Evolutionary conservation across 1,140 invertebrate species (phyloP).

Genomic region (Pseudomyrmex sp.): DNA sequence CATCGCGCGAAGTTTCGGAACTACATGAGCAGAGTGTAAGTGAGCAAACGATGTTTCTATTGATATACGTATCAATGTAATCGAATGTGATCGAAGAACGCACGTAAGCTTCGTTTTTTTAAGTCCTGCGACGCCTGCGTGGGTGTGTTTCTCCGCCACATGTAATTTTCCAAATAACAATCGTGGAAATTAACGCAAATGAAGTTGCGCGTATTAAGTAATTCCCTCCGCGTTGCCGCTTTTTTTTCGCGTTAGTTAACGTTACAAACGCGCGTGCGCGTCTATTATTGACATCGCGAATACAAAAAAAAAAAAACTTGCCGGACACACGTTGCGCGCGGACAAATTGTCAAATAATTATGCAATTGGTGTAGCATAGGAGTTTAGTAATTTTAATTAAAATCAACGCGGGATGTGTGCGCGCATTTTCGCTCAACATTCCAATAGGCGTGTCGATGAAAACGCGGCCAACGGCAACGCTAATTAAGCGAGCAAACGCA

Average conservation of each 20-base stretch:
- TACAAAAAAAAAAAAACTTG: conserved; percentile 32
- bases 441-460: conserved; percentile 51
- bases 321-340: conserved; percentile 20
- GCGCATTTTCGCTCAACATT: conserved; percentile 28
- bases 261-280: background rate
- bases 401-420: conserved; percentile 31
- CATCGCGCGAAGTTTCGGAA: too few relatives aligned
- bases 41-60: background rate
- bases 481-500: conserved; percentile 55
- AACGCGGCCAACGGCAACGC: conserved; percentile 25
- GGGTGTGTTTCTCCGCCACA: too few relatives aligned
- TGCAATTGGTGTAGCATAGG: conserved; percentile 35
- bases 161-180: too few relatives aligned
- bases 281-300: conserved; percentile 28
- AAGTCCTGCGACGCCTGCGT: background rate
- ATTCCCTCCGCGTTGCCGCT: background rate
- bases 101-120: background rate
- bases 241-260: conserved; percentile 13
- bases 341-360: conserved; percentile 57
- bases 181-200: background rate
- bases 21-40: background rate
- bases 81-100: background rate
- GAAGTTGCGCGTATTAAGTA: conserved; percentile 14
- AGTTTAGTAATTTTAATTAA: conserved; percentile 60
- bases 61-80: background rate